Evolutionary conservation across 2,113 vertebrate genomes (phyloP).

Genomic region (Aphyosemion australe): DNA sequence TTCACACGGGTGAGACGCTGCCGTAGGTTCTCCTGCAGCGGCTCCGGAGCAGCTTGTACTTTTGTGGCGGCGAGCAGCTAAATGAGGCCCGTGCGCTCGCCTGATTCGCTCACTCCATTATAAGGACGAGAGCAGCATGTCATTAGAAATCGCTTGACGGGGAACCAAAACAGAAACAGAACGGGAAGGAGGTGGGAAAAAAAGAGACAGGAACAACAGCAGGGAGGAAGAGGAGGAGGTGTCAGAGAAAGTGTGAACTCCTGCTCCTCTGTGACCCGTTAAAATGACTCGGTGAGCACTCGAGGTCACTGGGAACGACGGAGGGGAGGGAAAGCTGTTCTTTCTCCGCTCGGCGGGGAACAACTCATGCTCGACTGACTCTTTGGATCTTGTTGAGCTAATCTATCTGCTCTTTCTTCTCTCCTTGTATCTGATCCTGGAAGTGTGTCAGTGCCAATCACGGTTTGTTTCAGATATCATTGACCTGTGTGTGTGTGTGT

Average conservation of each 20-base stretch:
- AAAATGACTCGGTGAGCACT: constrained; percentile 61
- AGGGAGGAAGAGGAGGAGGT: constrained; percentile 16
- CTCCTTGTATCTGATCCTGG: constrained; percentile 55
- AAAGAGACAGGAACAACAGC: constrained; percentile 26
- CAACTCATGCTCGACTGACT: constrained; percentile 54
- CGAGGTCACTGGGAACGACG: constrained; percentile 61
- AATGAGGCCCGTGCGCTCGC: constrained; percentile 60
- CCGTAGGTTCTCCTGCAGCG: constrained; percentile 7
- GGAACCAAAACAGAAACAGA: constrained; percentile 47
- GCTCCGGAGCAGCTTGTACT: constrained; percentile 55
- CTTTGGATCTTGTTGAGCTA: constrained; percentile 48
- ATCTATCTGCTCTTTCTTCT: constrained; percentile 66
- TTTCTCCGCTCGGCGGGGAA: constrained; percentile 51
- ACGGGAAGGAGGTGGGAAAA: constrained; percentile 19
- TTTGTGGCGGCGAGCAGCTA: constrained; percentile 53
- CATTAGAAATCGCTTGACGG: constrained; percentile 69
- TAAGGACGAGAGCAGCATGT: constrained; percentile 48
- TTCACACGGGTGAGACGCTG: constrained; percentile 33
- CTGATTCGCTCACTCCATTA: constrained; percentile 67
- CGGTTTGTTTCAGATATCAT: constrained; percentile 63
- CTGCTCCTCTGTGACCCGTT: constrained; percentile 68
- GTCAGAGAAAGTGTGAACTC: constrained; percentile 58
- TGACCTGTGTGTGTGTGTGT: constrained; percentile 40
- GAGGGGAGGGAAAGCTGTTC: constrained; percentile 47
- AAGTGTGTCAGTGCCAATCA: constrained; percentile 69